phyloP scores from a whole-genome alignment of 2,888 invertebrate genomes.

The Lydus trimaculatus region DNA sequence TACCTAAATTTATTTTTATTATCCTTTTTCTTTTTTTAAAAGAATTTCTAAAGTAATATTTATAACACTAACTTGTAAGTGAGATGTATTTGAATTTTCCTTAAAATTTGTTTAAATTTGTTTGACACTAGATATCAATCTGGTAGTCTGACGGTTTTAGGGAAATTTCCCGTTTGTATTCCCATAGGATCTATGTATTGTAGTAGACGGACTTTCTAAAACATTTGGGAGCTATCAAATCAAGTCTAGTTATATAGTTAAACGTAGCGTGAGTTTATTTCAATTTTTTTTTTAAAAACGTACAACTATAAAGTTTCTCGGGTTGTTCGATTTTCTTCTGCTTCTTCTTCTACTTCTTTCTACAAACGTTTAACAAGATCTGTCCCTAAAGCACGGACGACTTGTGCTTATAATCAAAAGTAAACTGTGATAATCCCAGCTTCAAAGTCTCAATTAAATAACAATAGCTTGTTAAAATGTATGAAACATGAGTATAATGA shows the following conservation, averaged over 20 bases:
- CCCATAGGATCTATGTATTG: background rate
- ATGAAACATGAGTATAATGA: constrained; percentile 25
- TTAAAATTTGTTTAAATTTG: background rate
- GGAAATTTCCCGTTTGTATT: background rate
- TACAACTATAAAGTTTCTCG: no score
- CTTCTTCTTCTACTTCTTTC: no score
- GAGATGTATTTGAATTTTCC: background rate
- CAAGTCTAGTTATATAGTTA: background rate
- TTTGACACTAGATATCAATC: background rate
- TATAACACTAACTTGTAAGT: background rate
- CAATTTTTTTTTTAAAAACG: background rate
- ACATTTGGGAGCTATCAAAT: constrained; percentile 1
- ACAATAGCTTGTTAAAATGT: constrained; percentile 29
- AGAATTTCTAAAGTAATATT: background rate
- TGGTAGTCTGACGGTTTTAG: background rate
- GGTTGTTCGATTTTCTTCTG: no score
- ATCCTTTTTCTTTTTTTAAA: constrained; percentile 15
- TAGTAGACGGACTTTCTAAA: background rate
- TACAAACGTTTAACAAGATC: background rate
- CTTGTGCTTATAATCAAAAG: background rate
- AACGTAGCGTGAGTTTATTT: background rate
- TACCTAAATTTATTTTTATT: constrained; percentile 11
- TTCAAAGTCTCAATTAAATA: constrained; percentile 16
- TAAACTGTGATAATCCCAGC: background rate
- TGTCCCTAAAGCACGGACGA: background rate